These are phyloP conservation scores for Neoaliturus tenellus DNA, from an alignment of 2,888 invertebrate genomes.

Conservation along the genomic window DNA sequence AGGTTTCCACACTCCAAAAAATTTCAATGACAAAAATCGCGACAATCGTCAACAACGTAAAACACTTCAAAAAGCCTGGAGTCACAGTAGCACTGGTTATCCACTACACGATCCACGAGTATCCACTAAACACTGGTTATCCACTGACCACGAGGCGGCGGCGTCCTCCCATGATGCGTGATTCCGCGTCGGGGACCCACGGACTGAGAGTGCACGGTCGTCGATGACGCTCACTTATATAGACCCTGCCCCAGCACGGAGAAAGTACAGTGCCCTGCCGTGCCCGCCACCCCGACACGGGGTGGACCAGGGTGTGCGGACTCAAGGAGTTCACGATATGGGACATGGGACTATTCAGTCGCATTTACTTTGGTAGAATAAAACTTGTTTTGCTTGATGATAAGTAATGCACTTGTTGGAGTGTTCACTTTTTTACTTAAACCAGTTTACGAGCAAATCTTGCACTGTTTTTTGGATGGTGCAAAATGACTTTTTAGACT, in stretches of 20 bases:
- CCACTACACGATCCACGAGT: constrained; percentile 36
- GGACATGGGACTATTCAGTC: no score
- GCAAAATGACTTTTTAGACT: no score
- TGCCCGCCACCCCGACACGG: constrained; percentile 3
- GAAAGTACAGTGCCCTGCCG: background rate
- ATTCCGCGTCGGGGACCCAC: background rate
- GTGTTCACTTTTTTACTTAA: no score
- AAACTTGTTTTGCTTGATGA: no score
- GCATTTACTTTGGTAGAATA: no score
- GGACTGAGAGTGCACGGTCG: background rate
- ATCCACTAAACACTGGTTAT: background rate
- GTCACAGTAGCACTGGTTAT: background rate
- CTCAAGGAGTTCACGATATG: no score
- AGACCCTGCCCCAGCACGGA: background rate
- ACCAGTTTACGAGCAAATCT: no score
- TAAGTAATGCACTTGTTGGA: no score
- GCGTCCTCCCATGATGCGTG: constrained; percentile 1
- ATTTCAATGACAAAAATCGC: no score
- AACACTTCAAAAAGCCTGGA: constrained; percentile 8
- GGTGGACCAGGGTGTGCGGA: background rate
- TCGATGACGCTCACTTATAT: constrained; percentile 10
- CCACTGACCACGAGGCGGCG: constrained; percentile 37
- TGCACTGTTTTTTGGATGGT: no score
- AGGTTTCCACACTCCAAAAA: no score
- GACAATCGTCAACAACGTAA: no score